Conservation (phyloP, 2,888 invertebrate genomes). For the Rhorus exstirpatorius region DNA sequence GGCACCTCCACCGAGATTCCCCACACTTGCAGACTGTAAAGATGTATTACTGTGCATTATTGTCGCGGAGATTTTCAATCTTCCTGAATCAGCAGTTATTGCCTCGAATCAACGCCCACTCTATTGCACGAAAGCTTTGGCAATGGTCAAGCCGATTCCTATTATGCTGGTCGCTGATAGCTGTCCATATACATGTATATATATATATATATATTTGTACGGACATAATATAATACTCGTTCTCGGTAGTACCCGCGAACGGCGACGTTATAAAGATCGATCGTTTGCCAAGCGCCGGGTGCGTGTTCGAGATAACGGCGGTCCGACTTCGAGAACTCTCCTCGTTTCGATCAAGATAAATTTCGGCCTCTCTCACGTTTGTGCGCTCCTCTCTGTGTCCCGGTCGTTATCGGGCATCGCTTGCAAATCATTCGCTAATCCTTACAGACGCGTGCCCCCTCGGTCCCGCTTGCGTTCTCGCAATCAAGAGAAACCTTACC, state of each 20-base stretch:
- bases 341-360: slow-evolving; percentile 81
- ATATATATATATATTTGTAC: not conserved
- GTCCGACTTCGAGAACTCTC: slow-evolving; percentile 69
- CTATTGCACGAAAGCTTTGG: slow-evolving; percentile 49
- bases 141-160: slow-evolving; percentile 53
- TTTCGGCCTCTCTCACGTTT: slow-evolving; percentile 74
- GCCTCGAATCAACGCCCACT: slow-evolving; percentile 55
- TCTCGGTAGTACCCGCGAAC: slow-evolving; percentile 47
- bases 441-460: slow-evolving; percentile 73
- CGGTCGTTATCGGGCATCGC: slow-evolving; percentile 80
- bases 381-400: slow-evolving; percentile 73
- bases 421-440: slow-evolving; percentile 82
- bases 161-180: slow-evolving; percentile 7
- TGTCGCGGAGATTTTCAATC: slow-evolving; percentile 61
- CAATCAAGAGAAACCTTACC: slow-evolving; percentile 36
- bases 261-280: slow-evolving; percentile 73
- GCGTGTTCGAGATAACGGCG: slow-evolving; percentile 75
- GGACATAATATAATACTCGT: slow-evolving; percentile 45
- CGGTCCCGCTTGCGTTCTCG: slow-evolving; percentile 58
- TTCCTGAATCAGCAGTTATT: slow-evolving; percentile 65
- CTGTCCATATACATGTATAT: slow-evolving; percentile 8
- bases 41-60: slow-evolving; percentile 29
- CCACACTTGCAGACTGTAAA: not conserved
- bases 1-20: slow-evolving; percentile 1
- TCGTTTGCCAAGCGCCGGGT: slow-evolving; percentile 72